Base-by-base conservation (phyloP, 2,888 invertebrate species). In the Athalia cordata region DNA sequence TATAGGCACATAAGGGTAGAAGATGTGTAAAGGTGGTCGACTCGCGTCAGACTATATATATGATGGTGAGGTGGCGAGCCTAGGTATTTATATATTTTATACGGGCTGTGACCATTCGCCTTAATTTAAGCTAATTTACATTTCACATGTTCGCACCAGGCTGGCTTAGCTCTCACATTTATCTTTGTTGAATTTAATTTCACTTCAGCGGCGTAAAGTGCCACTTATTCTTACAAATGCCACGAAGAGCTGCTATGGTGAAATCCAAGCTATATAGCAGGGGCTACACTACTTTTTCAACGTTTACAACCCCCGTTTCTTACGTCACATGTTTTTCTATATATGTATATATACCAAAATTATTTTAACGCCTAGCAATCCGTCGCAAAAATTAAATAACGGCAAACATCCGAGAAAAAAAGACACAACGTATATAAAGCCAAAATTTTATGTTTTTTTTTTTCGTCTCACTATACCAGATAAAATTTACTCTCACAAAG, bases 141-240 rank as follows among this genome's bases (percentile, higher is more conserved):
- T 86, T 86, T 86, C 84, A 84, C 84, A 84, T 84, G 84, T 83
- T 84, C 81, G 81, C 82, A 80, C 82, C 78, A 79, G 77, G 80
- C 80, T 78, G 81, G 83, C 83, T 84, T 82, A 81, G 82, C 81
- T 81, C 80, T 68, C 80, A 80, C 85, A 86, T 87, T 85, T 83
- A 83, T 87, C 86, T 86, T 83, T 82, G 85, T 85, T 86, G 85
- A 86, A 87, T 87, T 87, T 87, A 86, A 87, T 87, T 86, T 86
- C 83, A 82, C 81, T 82, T 81, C 77, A 80, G 80, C 82, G 79
- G 80, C 82, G 83, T 84, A 85, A 84, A 86, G 84, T 85, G 82
- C 80, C 84, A 82, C 84, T 85, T 85, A 85, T 87, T 86, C 86
- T 87, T 86, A 86, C 81, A 80, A 81, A 84, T 81, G 79, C 80